phyloP scores from a whole-genome alignment of 2,888 invertebrate species.

The Bellardia bayeri region DNA sequence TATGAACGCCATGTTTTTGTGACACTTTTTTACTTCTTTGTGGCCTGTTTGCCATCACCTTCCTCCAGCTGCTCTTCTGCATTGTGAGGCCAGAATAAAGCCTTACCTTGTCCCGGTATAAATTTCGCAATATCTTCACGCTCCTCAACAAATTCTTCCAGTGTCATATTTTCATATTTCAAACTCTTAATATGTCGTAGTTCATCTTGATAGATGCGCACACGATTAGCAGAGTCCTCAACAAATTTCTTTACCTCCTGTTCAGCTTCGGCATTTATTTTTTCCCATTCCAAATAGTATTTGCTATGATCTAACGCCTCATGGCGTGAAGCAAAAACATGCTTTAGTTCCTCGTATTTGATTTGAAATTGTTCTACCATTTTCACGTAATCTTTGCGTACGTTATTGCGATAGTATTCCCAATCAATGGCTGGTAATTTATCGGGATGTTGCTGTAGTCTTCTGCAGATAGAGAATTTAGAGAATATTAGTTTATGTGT shows the following conservation, averaged over 20 bases:
- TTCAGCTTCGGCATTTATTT: slow-evolving; percentile 86
- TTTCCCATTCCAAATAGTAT: slow-evolving; percentile 85
- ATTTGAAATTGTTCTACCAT: slow-evolving; percentile 94
- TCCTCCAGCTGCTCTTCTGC: slow-evolving; percentile 42
- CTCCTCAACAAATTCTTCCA: slow-evolving; percentile 80
- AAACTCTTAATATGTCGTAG: slow-evolving; percentile 87
- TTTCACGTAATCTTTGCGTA: slow-evolving; percentile 86
- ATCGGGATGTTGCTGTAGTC: slow-evolving; percentile 85
- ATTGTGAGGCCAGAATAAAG: slow-evolving; percentile 62
- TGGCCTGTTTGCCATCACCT: not conserved
- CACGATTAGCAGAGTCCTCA: slow-evolving; percentile 77
- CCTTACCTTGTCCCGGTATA: slow-evolving; percentile 57
- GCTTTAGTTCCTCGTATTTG: slow-evolving; percentile 86
- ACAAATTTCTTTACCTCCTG: slow-evolving; percentile 75
- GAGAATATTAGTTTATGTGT: not conserved
- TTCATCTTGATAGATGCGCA: slow-evolving; percentile 86
- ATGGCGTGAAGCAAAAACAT: slow-evolving; percentile 75
- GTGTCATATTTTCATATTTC: slow-evolving; percentile 93
- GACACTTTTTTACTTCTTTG: not conserved
- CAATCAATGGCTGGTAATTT: slow-evolving; percentile 92
- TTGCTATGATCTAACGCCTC: slow-evolving; percentile 77
- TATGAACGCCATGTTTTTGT: no score
- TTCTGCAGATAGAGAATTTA: slow-evolving; percentile 71
- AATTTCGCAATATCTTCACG: slow-evolving; percentile 50
- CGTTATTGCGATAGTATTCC: slow-evolving; percentile 89